Percentiles rank a stretch among this genome's conserved stretches.
Conservation (phyloP, 2,888 invertebrate species). For the Malthinus flaveolus region DNA sequence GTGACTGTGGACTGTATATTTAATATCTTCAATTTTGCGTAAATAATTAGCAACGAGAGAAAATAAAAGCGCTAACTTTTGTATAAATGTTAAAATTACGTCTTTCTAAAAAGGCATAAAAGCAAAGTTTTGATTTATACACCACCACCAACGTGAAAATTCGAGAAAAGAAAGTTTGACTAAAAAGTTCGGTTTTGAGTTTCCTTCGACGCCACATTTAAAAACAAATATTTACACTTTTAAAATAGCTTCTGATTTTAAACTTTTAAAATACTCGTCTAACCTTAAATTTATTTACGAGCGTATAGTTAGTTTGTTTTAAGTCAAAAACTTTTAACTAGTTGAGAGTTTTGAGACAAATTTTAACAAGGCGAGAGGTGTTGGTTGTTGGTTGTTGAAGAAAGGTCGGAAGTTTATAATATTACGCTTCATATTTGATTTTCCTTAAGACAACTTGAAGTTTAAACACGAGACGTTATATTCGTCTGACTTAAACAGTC, state of each 20-base stretch:
- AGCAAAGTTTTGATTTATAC: conserved; percentile 5
- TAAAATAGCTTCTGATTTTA: conserved; percentile 2
- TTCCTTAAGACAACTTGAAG: no score
- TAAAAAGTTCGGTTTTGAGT: background rate
- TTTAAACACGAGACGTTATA: no score
- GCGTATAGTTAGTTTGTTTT: background rate
- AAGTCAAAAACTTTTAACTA: background rate
- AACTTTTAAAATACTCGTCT: background rate
- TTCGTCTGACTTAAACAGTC: no score
- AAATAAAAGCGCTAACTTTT: background rate
- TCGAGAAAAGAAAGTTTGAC: background rate
- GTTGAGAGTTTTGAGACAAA: no score
- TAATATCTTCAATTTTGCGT: background rate
- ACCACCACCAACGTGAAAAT: background rate
- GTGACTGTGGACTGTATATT: background rate
- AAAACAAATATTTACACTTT: conserved; percentile 4
- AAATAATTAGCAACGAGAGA: background rate
- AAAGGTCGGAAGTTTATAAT: no score
- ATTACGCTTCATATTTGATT: no score
- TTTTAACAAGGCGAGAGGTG: no score
- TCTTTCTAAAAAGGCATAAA: background rate
- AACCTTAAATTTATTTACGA: no score
- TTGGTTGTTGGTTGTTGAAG: no score
- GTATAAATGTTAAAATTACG: background rate
- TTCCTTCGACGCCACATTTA: background rate